These are phyloP conservation scores for Cyrtorhinus lividipennis DNA, from an alignment of 1,140 invertebrate species.

Conservation along the genomic window DNA sequence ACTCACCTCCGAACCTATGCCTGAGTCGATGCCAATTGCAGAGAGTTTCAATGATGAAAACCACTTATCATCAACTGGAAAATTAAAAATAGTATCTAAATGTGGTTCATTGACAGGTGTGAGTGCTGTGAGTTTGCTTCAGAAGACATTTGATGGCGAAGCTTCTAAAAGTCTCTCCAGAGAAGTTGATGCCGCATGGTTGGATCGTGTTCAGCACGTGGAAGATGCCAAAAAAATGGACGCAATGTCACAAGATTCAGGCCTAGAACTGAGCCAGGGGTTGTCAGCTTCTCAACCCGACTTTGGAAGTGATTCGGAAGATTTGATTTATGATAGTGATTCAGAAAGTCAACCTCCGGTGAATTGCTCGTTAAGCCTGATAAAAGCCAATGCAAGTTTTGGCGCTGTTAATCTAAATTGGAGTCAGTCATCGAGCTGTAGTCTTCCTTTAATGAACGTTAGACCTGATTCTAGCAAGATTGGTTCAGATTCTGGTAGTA, in stretches of 20 bases:
- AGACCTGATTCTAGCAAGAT: too few species aligned
- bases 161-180: constrained; percentile 27
- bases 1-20: neutral
- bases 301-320: constrained; percentile 27
- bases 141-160: constrained; percentile 27
- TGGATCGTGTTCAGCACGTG: constrained; percentile 32
- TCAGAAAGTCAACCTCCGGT: constrained; percentile 38
- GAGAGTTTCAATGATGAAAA: neutral
- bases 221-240: constrained; percentile 13
- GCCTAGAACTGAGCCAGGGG: constrained; percentile 8
- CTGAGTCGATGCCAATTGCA: neutral
- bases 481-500: too few species aligned
- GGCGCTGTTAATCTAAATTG: too few species aligned
- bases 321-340: constrained; percentile 50
- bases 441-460: neutral
- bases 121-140: constrained; percentile 31
- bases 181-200: constrained; percentile 38
- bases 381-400: too few species aligned
- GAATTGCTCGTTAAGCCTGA: neutral
- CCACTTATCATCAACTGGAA: constrained; percentile 13
- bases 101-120: constrained; percentile 25
- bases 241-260: constrained; percentile 26
- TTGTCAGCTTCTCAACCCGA: constrained; percentile 25
- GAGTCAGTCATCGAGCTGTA: neutral
- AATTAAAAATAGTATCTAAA: constrained; percentile 27